Conservation (phyloP, 2,113 vertebrate genomes). For the Pycnonotus jocosus region DNA sequence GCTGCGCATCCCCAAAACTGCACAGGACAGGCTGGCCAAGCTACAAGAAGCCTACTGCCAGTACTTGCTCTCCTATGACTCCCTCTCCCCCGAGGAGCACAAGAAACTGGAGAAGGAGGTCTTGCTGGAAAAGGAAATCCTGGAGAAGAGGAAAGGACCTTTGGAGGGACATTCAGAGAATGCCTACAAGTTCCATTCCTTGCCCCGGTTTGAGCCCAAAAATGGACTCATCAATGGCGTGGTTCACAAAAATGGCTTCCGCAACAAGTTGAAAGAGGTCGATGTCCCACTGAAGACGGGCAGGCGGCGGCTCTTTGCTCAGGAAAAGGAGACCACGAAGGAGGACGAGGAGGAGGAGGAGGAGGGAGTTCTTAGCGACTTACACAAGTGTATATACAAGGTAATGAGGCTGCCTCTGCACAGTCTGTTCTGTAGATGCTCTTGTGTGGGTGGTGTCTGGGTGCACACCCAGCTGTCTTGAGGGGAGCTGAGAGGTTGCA, state of each 20-base stretch:
- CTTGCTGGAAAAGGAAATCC: constrained; percentile 89
- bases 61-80: constrained; percentile 97
- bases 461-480: neutral
- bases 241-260: constrained; percentile 84
- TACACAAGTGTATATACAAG: constrained; percentile 99
- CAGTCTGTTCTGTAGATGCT: rapidly evolving
- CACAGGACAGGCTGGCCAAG: constrained; percentile 98
- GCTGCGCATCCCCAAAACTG: constrained; percentile 93
- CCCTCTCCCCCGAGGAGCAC: constrained; percentile 88
- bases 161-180: constrained; percentile 89
- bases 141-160: constrained; percentile 91
- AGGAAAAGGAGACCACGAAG: constrained; percentile 91
- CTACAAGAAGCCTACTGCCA: constrained; percentile 98
- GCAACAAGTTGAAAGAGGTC: constrained; percentile 88
- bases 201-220: constrained; percentile 94
- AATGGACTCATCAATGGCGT: constrained; percentile 83
- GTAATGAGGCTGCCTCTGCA: constrained; percentile 57
- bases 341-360: constrained; percentile 85
- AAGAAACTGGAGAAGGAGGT: constrained; percentile 88
- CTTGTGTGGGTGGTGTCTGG: rapidly evolving
- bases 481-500: neutral
- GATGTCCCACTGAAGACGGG: constrained; percentile 87
- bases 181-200: constrained; percentile 78
- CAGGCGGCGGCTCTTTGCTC: constrained; percentile 94
- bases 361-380: constrained; percentile 85